A percentile compares a stretch with the other conserved stretches of the same genome.
Conservation (phyloP, 2,797 vertebrate genomes). For the Sebastes kiyomatsui region DNA sequence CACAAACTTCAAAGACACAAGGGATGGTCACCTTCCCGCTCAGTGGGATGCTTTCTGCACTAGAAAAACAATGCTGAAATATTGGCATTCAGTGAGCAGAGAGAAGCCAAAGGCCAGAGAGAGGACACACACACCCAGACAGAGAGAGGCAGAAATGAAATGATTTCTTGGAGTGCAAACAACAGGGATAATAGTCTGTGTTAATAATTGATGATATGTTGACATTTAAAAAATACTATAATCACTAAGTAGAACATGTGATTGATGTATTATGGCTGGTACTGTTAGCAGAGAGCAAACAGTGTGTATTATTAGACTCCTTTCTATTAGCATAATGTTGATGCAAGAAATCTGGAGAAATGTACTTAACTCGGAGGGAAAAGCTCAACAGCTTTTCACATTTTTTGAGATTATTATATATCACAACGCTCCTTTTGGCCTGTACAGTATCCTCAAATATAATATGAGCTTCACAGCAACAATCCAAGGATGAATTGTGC, state of each 20-base stretch:
- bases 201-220: conserved; percentile 65
- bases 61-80: conserved; percentile 53
- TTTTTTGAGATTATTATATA: background rate
- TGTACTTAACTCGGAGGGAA: background rate
- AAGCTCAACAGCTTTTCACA: background rate
- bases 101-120: conserved; percentile 57
- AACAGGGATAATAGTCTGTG: conserved; percentile 39
- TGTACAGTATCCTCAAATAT: background rate
- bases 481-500: background rate
- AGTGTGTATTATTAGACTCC: conserved; percentile 3
- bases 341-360: conserved; percentile 1
- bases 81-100: conserved; percentile 66
- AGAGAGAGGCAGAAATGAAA: conserved; percentile 50
- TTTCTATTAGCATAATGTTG: conserved; percentile 10
- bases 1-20: conserved; percentile 33
- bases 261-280: conserved; percentile 37
- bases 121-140: conserved; percentile 21
- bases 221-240: conserved; percentile 18
- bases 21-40: conserved; percentile 64
- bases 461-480: background rate
- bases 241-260: conserved; percentile 11
- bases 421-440: background rate
- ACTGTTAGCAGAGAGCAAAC: conserved; percentile 43
- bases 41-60: conserved; percentile 57
- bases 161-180: conserved; percentile 58